Base-by-base conservation (phyloP, 2,113 vertebrate species). In the Phylloscopus whistleri region DNA sequence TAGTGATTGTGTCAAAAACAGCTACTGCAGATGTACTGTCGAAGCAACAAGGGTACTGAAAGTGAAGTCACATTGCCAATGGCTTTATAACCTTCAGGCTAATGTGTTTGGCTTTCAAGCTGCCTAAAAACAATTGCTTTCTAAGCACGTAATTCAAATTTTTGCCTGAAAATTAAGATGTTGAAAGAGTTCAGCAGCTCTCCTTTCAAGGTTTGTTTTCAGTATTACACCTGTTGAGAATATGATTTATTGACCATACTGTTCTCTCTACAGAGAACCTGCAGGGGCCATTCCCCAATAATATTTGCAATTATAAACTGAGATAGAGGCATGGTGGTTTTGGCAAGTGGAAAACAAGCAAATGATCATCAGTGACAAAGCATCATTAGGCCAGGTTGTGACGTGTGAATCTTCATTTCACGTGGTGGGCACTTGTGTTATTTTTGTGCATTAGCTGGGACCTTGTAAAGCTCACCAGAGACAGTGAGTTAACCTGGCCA, bases 41-140 rank as follows among this genome's bases (percentile, higher is more conserved):
- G 74, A n/a, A 95, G 79, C 87, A 95, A 30, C 87, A 81, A 44
- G 63, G 60, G 63, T 62, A n/a, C 18, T 24, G 81, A 56, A 76
- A 87, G 81, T 35, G 37, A 91, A 87, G 85, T 81, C 66, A 86
- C 37, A 37, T 88, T 94, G 82, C 88, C 83, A 74, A 2, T 89
- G 90, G 87, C 88, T 94, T 90, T 59, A 24, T 84, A 80, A 95
- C 82, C 72, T 92, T 95, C 84, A 70, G 72, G 55, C 44, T 77
- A 85, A 89, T 86, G 72, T 63, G 75, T 55, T 87, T 93, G 78
- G 51, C 59, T 93, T 91, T 87, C 79, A 43, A 79, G 79, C 90
- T 93, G 68, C 68, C 63, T 74, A 44, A 51, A 93, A 86, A 26
- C 75, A 70, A 55, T 67, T 83, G 35, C 48, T 73, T 77, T 93